These are phyloP conservation scores for Puntigrus tetrazona DNA, from an alignment of 2,113 vertebrate genomes.

Conservation along the genomic window DNA sequence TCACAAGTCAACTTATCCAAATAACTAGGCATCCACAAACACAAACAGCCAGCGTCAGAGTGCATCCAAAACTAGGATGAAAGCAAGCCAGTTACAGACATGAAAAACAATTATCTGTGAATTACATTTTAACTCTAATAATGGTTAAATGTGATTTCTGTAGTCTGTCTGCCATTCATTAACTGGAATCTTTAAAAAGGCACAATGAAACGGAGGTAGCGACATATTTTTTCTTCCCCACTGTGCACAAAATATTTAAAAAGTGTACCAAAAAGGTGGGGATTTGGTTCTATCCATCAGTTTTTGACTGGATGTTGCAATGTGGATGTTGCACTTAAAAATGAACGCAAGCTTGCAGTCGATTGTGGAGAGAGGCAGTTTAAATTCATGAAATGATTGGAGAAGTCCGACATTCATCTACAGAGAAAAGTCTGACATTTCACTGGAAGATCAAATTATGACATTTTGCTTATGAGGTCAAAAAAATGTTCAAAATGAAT, in stretches of 20 bases:
- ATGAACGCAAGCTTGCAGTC: not conserved
- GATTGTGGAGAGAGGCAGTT: not conserved
- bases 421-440: not conserved
- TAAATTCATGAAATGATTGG: not conserved
- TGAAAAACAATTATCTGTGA: not conserved
- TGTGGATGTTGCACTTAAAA: not conserved
- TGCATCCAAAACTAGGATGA: not conserved
- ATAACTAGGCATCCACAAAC: slow-evolving; percentile 4
- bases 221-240: not conserved
- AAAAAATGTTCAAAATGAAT: not conserved
- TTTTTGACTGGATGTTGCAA: not conserved
- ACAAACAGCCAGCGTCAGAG: not conserved
- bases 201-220: not conserved
- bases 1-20: slow-evolving; percentile 12
- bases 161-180: not conserved
- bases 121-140: not conserved
- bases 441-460: not conserved
- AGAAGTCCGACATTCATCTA: not conserved
- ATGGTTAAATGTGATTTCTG: not conserved
- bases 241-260: not conserved
- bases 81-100: not conserved
- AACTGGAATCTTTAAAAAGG: not conserved
- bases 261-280: not conserved
- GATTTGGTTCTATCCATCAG: not conserved
- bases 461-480: not conserved